phyloP scores from a whole-genome alignment of 2,113 vertebrate species.

The Peromyscus maniculatus region DNA sequence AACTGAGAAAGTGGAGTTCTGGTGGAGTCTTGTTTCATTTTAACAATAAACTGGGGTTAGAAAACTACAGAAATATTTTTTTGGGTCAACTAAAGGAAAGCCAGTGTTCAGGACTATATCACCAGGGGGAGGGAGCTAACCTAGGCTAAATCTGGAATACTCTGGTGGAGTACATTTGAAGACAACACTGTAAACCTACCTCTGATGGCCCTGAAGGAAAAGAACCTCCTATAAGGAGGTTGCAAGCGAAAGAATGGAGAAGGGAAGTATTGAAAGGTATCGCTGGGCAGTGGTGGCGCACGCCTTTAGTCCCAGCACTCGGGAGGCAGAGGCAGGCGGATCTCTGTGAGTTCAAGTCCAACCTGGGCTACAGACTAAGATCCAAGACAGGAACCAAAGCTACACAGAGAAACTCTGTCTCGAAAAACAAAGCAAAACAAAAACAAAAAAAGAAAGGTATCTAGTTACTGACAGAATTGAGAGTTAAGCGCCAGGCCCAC shows the following conservation, averaged over 20 bases:
- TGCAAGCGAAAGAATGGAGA: constrained; percentile 9
- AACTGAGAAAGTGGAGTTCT: background rate
- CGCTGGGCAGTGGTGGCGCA: too few relatives aligned
- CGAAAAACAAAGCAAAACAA: too few relatives aligned
- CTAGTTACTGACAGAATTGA: background rate
- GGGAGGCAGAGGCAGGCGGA: too few relatives aligned
- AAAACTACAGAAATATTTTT: constrained; percentile 40
- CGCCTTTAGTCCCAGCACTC: too few relatives aligned
- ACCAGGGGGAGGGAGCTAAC: background rate
- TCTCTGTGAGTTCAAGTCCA: too few relatives aligned
- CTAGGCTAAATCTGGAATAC: background rate
- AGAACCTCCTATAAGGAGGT: background rate
- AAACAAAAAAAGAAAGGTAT: background rate
- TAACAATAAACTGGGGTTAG: background rate
- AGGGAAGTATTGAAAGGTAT: background rate
- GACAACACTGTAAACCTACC: background rate
- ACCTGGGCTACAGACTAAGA: too few relatives aligned
- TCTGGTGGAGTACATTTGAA: background rate
- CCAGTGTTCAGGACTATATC: background rate
- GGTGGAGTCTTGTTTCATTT: background rate
- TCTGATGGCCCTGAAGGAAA: background rate
- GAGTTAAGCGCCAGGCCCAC: background rate
- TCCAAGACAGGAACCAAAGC: too few relatives aligned
- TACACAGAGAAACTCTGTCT: too few relatives aligned
- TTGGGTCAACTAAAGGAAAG: constrained; percentile 35